Percentiles rank a stretch among this genome's conserved stretches.
phyloP scores from a whole-genome alignment of 2,113 vertebrate genomes.

The Crotalus viridis region DNA sequence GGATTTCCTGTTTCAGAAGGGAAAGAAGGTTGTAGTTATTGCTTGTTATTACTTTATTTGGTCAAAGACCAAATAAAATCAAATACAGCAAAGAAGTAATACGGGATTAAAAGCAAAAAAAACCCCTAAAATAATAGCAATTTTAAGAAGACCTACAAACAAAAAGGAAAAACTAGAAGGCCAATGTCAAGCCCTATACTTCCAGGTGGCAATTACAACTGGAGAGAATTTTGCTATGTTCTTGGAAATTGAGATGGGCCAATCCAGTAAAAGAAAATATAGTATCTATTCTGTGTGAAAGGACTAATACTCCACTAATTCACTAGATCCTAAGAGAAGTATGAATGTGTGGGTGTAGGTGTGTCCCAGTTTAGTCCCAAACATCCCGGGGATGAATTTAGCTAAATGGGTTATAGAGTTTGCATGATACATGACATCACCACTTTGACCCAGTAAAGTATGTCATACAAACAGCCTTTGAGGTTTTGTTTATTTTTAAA shows the following conservation, averaged over 20 bases:
- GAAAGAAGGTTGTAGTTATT: background rate
- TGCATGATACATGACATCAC: background rate
- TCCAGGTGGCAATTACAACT: background rate
- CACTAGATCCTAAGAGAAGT: background rate
- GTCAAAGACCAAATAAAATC: background rate
- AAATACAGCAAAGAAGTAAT: background rate
- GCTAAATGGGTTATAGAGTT: background rate
- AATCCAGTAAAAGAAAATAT: background rate
- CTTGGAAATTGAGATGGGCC: background rate
- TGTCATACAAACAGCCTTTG: background rate
- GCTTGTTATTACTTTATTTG: background rate
- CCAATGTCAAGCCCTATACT: background rate
- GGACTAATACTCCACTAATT: background rate
- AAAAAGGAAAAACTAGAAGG: background rate
- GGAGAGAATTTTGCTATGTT: background rate
- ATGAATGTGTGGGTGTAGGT: background rate
- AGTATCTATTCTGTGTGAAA: background rate
- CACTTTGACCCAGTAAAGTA: background rate
- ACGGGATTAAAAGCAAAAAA: background rate
- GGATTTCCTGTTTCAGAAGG: background rate
- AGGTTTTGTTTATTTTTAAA: background rate
- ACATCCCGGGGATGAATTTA: background rate
- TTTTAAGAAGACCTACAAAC: background rate
- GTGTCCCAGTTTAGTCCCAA: background rate
- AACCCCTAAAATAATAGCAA: background rate